phyloP scores from a whole-genome alignment of 2,113 vertebrate genomes.

The Passerina amoena region DNA sequence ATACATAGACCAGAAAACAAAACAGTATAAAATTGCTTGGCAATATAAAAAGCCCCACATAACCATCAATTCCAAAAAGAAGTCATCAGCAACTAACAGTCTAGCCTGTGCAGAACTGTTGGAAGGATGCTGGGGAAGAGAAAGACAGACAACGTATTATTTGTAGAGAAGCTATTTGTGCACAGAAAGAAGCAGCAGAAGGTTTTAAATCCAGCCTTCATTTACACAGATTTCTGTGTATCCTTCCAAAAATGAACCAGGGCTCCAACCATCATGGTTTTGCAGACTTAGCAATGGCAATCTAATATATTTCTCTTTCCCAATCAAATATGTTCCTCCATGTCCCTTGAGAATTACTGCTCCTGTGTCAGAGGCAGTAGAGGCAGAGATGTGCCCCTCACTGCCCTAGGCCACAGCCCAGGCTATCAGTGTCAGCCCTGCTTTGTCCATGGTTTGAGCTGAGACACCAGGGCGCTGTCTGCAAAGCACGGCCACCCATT shows the following conservation, averaged over 20 bases:
- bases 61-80: conserved; percentile 3
- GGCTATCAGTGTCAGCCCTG: accelerated
- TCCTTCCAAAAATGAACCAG: background rate
- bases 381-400: accelerated
- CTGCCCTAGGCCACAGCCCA: background rate
- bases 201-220: background rate
- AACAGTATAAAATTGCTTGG: background rate
- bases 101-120: background rate
- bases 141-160: background rate
- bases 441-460: background rate
- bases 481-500: accelerated
- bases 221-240: background rate
- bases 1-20: background rate
- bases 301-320: background rate
- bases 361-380: accelerated
- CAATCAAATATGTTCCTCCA: background rate
- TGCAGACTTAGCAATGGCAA: background rate
- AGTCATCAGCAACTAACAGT: background rate
- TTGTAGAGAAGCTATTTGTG: background rate
- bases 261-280: background rate
- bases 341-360: background rate
- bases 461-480: accelerated
- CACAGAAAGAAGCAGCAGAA: background rate
- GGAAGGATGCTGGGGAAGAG: background rate
- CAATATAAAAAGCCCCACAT: background rate